phyloP scores from a whole-genome alignment of 2,888 invertebrate genomes.

The Cosmia pyralina region DNA sequence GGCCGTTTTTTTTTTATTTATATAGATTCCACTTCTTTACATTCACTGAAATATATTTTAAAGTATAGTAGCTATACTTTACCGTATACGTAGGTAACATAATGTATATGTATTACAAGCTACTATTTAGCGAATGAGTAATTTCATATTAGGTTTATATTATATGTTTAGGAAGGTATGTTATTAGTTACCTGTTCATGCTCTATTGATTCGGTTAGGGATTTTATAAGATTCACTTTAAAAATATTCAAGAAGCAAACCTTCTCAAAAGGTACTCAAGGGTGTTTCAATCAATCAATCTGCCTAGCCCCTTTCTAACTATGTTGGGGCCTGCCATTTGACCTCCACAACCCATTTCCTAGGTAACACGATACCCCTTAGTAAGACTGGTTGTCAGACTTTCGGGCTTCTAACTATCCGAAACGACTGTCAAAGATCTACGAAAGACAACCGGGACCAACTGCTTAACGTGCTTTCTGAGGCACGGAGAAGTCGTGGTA shows the following conservation, averaged over 20 bases:
- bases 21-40: slow-evolving; percentile 23
- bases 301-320: no score
- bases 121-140: neutral
- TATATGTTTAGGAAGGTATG: neutral
- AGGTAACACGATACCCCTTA: no score
- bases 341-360: no score
- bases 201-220: neutral
- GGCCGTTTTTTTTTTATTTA: no score
- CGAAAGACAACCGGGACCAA: no score
- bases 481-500: no score
- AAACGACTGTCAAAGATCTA: no score
- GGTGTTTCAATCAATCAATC: neutral
- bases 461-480: no score
- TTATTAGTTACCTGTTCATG: neutral
- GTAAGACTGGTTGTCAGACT: no score
- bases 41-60: slow-evolving; percentile 14
- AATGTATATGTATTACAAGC: neutral
- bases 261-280: neutral
- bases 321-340: no score
- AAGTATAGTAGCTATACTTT: neutral
- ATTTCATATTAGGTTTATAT: neutral
- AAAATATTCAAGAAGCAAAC: neutral
- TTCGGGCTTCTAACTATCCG: no score
- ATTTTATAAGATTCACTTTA: neutral
- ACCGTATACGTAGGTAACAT: neutral